Evolutionary conservation across 2,113 vertebrate species (phyloP).

Genomic region (Archocentrus centrarchus): DNA sequence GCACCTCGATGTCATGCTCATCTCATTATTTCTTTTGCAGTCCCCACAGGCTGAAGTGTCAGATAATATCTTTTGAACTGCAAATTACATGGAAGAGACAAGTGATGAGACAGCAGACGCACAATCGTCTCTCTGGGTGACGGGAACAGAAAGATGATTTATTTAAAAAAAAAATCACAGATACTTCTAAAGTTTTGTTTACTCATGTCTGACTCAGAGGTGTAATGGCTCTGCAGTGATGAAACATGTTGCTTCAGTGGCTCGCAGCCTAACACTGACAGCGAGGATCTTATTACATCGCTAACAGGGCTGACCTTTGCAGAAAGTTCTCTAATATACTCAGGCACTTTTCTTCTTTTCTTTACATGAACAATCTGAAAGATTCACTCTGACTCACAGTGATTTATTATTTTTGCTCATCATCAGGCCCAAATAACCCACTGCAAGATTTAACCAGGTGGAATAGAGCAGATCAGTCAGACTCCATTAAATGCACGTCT

Average conservation of each 20-base stretch:
- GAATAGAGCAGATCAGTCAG: too few species aligned
- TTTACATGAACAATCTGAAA: neutral
- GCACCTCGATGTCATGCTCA: neutral
- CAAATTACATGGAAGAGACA: constrained; percentile 20
- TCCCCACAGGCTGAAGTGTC: constrained; percentile 10
- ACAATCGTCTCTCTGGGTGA: constrained; percentile 14
- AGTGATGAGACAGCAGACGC: constrained; percentile 12
- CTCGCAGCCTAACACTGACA: neutral
- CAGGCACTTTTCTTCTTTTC: neutral
- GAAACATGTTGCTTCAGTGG: neutral
- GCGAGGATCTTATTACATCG: constrained; percentile 4
- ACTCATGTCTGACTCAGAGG: constrained; percentile 25
- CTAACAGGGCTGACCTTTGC: constrained; percentile 23
- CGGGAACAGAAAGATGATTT: constrained; percentile 17
- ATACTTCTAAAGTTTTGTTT: constrained; percentile 23
- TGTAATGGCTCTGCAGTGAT: constrained; percentile 15
- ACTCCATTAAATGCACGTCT: too few species aligned
- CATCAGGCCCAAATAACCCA: neutral
- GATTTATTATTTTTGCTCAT: neutral
- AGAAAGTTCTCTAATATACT: neutral
- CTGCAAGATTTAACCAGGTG: neutral
- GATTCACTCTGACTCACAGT: neutral
- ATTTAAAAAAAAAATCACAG: neutral
- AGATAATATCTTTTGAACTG: constrained; percentile 3
- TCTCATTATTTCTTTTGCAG: constrained; percentile 24